A percentile compares a stretch with the other conserved stretches of the same genome.
phyloP scores from a whole-genome alignment of 2,113 vertebrate genomes.

The Platysternon megacephalum region DNA sequence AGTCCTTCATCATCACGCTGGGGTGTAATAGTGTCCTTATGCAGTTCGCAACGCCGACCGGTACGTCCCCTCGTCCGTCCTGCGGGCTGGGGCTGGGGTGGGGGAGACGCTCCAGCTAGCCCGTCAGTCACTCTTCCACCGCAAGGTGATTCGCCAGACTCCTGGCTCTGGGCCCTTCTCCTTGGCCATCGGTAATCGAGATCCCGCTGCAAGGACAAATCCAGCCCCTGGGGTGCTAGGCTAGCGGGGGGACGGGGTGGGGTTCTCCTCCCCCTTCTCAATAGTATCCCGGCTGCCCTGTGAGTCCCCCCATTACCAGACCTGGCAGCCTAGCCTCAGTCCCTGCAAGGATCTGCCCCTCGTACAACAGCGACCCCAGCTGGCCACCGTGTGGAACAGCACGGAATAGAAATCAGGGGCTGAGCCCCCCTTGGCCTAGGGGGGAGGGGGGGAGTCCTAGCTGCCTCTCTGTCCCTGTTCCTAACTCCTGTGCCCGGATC shows the following conservation, averaged over 20 bases:
- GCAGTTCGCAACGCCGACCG: conserved; percentile 91
- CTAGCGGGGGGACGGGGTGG: too few relatives aligned
- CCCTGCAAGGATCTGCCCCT: not conserved
- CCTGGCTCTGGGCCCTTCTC: not conserved
- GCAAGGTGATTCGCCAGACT: too few relatives aligned
- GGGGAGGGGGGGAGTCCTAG: too few relatives aligned
- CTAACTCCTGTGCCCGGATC: not conserved
- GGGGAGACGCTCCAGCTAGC: too few relatives aligned
- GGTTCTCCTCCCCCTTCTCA: too few relatives aligned
- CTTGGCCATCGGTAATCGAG: too few relatives aligned
- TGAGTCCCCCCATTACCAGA: too few relatives aligned
- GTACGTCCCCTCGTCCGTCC: conserved; percentile 64
- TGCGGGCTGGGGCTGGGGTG: not conserved
- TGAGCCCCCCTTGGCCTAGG: too few relatives aligned
- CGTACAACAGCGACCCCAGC: not conserved
- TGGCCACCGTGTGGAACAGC: not conserved
- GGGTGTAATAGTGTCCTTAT: conserved; percentile 95
- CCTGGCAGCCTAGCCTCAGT: too few relatives aligned
- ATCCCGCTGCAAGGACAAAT: not conserved
- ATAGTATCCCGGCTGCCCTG: too few relatives aligned
- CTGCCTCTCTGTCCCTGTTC: not conserved
- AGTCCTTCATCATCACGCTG: conserved; percentile 96
- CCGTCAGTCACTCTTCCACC: too few relatives aligned
- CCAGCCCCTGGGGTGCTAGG: not conserved
- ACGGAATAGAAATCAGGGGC: fast-evolving